Percentiles rank a stretch among this genome's conserved stretches.
phyloP scores from a whole-genome alignment of 2,888 invertebrate species.

The Deilephila elpenor region DNA sequence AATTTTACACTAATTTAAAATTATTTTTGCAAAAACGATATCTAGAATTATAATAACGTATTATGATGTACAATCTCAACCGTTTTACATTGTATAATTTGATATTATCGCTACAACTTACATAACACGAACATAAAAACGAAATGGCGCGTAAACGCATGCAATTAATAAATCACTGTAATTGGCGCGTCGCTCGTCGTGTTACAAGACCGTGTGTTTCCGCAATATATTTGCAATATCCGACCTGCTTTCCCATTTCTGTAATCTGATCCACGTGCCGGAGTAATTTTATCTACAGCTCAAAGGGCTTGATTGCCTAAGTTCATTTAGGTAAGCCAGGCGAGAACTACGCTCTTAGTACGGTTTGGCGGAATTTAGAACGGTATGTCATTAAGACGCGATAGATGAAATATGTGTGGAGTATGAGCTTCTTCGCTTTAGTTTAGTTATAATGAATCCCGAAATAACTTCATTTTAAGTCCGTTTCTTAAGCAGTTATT shows the following conservation, averaged over 20 bases:
- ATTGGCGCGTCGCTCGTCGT: slow-evolving; percentile 19
- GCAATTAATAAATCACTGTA: slow-evolving; percentile 9
- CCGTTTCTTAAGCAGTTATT: neutral
- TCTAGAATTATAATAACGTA: too few relatives aligned
- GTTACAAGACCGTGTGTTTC: slow-evolving; percentile 39
- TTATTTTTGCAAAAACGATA: too few relatives aligned
- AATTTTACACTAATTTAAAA: too few relatives aligned
- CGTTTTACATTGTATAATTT: neutral
- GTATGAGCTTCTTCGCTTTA: neutral
- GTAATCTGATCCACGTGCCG: slow-evolving; percentile 50
- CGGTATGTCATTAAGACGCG: neutral
- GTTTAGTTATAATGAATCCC: too few relatives aligned
- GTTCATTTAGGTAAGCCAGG: slow-evolving; percentile 13
- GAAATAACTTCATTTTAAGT: neutral
- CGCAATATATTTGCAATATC: slow-evolving; percentile 37
- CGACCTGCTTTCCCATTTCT: slow-evolving; percentile 50
- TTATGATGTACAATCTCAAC: too few relatives aligned
- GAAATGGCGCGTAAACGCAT: neutral
- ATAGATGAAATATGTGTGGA: neutral
- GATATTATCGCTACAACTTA: neutral
- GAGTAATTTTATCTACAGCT: slow-evolving; percentile 35
- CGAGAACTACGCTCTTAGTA: neutral
- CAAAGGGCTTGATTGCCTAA: slow-evolving; percentile 28
- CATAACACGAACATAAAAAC: neutral
- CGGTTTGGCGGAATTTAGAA: neutral